Evolutionary conservation across 1,140 invertebrate species (phyloP).

Genomic region (Akabosia matsudoensis): DNA sequence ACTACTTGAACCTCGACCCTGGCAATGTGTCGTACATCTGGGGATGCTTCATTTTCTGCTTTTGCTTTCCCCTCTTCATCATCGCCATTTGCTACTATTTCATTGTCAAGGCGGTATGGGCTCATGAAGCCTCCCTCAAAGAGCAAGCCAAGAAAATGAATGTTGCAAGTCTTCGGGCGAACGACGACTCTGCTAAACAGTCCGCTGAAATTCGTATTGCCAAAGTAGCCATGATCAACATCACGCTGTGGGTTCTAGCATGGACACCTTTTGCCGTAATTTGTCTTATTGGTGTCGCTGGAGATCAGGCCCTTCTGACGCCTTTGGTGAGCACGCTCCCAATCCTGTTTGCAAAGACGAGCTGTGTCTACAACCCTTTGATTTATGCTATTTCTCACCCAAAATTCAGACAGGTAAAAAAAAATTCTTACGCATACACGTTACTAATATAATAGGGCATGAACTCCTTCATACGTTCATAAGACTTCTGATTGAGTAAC

Average conservation of each 20-base stretch:
- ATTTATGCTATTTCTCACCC: conserved; percentile 49
- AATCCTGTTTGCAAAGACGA: conserved; percentile 48
- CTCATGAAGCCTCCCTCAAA: conserved; percentile 54
- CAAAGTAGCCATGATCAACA: conserved; percentile 52
- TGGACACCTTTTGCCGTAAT: conserved; percentile 51
- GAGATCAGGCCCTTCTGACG: conserved; percentile 49
- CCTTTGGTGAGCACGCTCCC: conserved; percentile 47
- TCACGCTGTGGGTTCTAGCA: conserved; percentile 52
- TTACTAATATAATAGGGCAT: neutral
- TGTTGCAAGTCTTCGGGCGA: conserved; percentile 49
- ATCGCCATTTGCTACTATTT: conserved; percentile 52
- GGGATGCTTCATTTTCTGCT: conserved; percentile 44
- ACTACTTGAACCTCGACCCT: conserved; percentile 52
- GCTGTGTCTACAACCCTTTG: conserved; percentile 49
- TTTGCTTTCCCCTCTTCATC: conserved; percentile 50
- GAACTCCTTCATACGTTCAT: neutral
- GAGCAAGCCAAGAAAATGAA: too few relatives aligned
- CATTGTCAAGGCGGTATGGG: conserved; percentile 52
- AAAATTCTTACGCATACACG: too few relatives aligned
- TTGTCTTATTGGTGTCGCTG: conserved; percentile 52
- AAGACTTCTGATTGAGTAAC: neutral
- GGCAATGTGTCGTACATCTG: conserved; percentile 46
- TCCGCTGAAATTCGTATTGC: conserved; percentile 48
- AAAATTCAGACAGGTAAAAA: conserved; percentile 31
- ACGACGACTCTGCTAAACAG: conserved; percentile 45